Evolutionary conservation across 2,888 invertebrate genomes (phyloP).

Genomic region (Microplitis manilae): DNA sequence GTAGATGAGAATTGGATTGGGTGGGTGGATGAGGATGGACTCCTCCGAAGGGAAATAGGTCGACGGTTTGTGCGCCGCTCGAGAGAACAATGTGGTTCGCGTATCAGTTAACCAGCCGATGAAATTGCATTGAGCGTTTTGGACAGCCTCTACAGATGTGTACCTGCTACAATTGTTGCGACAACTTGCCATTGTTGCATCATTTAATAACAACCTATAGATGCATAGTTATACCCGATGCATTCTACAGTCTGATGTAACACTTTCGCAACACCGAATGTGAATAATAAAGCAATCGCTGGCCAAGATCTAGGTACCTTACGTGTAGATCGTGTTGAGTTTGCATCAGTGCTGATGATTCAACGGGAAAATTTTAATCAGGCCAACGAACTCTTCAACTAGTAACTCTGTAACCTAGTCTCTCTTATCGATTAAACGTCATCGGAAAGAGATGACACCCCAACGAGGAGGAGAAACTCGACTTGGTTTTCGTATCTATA

Average conservation of each 20-base stretch:
- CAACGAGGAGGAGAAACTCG: not conserved
- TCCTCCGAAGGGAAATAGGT: slow-evolving; percentile 32
- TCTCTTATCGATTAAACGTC: slow-evolving; percentile 1
- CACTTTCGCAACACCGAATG: not conserved
- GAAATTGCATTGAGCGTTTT: slow-evolving; percentile 26
- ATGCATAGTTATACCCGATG: not conserved
- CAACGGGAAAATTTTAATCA: not conserved
- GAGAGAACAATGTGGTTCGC: slow-evolving; percentile 24
- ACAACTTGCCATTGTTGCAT: slow-evolving; percentile 1
- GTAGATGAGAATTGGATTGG: slow-evolving; percentile 13
- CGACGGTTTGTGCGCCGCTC: slow-evolving; percentile 21
- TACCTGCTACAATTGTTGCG: not conserved
- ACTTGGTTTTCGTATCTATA: not conserved
- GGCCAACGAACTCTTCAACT: slow-evolving; percentile 6
- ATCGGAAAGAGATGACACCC: slow-evolving; percentile 13
- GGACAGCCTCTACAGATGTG: slow-evolving; percentile 7
- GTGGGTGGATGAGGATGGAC: slow-evolving; percentile 3
- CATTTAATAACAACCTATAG: not conserved
- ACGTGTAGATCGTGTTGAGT: not conserved
- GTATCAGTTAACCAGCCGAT: slow-evolving; percentile 28
- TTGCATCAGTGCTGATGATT: not conserved
- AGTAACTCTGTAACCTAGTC: slow-evolving; percentile 29
- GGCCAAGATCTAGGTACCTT: slow-evolving; percentile 12
- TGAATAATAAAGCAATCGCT: slow-evolving; percentile 3
- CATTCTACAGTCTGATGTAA: not conserved